Conservation (phyloP, 2,797 vertebrate species). For the Enteromius viviparus region DNA sequence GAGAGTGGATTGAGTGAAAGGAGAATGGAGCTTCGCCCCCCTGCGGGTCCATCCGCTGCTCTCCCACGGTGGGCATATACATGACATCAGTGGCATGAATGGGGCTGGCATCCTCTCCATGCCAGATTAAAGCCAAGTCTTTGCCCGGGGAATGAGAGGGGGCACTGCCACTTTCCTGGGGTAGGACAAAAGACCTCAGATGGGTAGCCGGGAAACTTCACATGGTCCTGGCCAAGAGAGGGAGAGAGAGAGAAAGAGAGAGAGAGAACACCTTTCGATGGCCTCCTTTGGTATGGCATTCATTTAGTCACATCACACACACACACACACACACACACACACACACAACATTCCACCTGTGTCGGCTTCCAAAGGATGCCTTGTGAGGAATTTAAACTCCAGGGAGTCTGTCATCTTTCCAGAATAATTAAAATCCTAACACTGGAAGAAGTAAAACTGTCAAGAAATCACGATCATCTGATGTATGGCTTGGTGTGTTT, state of each 20-base stretch:
- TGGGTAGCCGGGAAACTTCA: slow-evolving; percentile 80
- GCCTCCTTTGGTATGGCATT: slow-evolving; percentile 72
- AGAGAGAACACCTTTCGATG: slow-evolving; percentile 65
- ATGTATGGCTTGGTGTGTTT: neutral
- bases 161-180: slow-evolving; percentile 77
- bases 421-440: neutral
- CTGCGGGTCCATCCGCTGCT: slow-evolving; percentile 70
- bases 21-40: slow-evolving; percentile 50
- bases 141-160: slow-evolving; percentile 65
- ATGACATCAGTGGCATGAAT: slow-evolving; percentile 83
- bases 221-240: slow-evolving; percentile 78
- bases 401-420: neutral
- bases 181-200: slow-evolving; percentile 80
- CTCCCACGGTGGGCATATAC: slow-evolving; percentile 85
- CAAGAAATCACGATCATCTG: neutral
- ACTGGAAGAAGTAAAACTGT: neutral
- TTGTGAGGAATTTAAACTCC: neutral
- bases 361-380: neutral
- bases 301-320: neutral
- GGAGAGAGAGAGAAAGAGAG: slow-evolving; percentile 18
- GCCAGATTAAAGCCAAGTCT: slow-evolving; percentile 77
- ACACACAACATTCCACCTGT: neutral
- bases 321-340: neutral
- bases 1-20: slow-evolving; percentile 69
- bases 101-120: slow-evolving; percentile 73